Evolutionary conservation across 2,113 vertebrate genomes (phyloP), one percentile per base, ranked within the genome.

Genomic region (Tyrannus savana): DNA sequence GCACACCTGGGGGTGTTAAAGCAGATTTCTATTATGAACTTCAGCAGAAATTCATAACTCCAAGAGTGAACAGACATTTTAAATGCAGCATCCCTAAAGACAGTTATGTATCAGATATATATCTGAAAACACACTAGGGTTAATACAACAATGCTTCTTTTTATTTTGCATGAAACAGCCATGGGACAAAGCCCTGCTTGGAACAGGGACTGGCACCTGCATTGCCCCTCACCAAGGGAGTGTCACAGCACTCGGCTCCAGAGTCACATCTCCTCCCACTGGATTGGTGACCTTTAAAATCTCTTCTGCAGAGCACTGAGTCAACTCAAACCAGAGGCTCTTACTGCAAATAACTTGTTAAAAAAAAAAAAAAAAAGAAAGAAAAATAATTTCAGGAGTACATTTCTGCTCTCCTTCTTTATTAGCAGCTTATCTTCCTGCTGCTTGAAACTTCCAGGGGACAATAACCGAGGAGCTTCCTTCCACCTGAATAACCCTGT

Each of bases 21-120:
- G 3, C 27, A 19, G 62, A 27, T 59, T 71, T 41, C 19, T 56
- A 1, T 7, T 16, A 8, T 3, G 25, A 84, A 71, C 14, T 64
- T 47, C 17, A 66, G 39, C 19, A 77, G 67, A 81, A 89, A 89
- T 60, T 64, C 31, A 30, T 14, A 27, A 4, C 6, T 41, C 50
- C 14, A 75, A 74, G 15, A 49, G 67, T 3, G n/a, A 53, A 53
- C 0, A 28, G 6, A 14, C 42, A 7, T 37, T 87, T 82, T 37
- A 31, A 47, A 66, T 39, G 50, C 60, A 89, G 50, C 22, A 0
- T n/a, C 58, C 82, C 78, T 64, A 21, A 56, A 56, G 41, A 7
- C 0, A 30, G 52, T 1, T 8, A 14, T 53, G 58, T 53, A 49
- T 21, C 16, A 1, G 6, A 7, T 15, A 1, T 0, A 1, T 9